phyloP scores from a whole-genome alignment of 1,140 invertebrate genomes.

The Drosophila chauvacae region DNA sequence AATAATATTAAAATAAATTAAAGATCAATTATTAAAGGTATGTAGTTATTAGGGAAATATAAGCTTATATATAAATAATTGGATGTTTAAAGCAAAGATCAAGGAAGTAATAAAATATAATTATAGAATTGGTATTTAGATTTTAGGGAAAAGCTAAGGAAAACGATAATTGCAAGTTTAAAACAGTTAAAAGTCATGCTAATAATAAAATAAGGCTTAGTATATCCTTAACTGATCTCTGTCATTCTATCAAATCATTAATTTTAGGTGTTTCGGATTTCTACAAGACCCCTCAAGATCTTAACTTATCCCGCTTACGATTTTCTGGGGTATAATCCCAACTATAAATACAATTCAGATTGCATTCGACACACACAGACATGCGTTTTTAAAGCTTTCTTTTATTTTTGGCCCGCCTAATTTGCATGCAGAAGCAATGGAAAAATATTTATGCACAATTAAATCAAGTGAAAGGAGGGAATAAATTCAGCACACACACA shows the following conservation, averaged over 20 bases:
- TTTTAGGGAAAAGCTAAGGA: too few species aligned
- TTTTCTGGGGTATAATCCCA: background rate
- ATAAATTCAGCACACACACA: slow-evolving; percentile 55
- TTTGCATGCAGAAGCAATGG: slow-evolving; percentile 66
- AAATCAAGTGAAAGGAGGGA: slow-evolving; percentile 74
- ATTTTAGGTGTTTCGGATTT: background rate
- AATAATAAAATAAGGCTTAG: background rate
- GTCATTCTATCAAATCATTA: too few species aligned
- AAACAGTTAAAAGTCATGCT: background rate
- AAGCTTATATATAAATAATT: background rate
- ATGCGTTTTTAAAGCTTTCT: slow-evolving; percentile 12
- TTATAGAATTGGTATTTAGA: background rate
- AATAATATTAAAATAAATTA: background rate
- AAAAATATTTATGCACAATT: slow-evolving; percentile 82
- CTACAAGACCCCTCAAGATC: background rate
- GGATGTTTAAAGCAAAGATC: background rate
- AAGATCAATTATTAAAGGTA: background rate
- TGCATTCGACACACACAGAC: slow-evolving; percentile 25
- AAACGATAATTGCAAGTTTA: too few species aligned
- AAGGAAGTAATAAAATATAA: background rate
- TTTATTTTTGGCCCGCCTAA: slow-evolving; percentile 40
- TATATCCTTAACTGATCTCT: too few species aligned
- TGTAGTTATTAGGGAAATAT: background rate
- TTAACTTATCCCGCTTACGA: background rate
- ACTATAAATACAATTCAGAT: slow-evolving; percentile 42